Percentiles rank a stretch among this genome's conserved stretches.
phyloP scores from a whole-genome alignment of 2,888 invertebrate genomes.

The Homarus gammarus region DNA sequence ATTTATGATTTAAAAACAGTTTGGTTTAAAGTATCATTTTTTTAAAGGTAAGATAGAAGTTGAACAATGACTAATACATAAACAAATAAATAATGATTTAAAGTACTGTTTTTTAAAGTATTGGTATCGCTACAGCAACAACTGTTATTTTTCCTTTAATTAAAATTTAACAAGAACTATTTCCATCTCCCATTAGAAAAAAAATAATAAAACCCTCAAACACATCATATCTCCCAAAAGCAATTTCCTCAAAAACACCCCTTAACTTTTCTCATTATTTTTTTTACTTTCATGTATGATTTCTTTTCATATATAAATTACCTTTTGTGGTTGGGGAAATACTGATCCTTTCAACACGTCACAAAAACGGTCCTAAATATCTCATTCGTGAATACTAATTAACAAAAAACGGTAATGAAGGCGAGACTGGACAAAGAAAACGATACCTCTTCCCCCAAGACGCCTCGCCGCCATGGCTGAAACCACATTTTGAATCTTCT shows the following conservation, averaged over 20 bases:
- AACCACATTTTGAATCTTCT: not conserved
- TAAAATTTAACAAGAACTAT: too few species aligned
- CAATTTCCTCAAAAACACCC: not conserved
- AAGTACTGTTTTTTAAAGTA: too few species aligned
- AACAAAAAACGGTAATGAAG: conserved; percentile 12
- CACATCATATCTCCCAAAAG: too few species aligned
- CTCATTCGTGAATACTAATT: conserved; percentile 1
- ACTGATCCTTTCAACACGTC: not conserved
- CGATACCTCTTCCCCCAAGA: not conserved
- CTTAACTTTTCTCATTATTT: not conserved
- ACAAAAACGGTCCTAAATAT: not conserved
- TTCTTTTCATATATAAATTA: not conserved
- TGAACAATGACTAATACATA: too few species aligned
- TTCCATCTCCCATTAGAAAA: too few species aligned
- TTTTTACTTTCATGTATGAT: not conserved
- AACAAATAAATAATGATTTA: too few species aligned
- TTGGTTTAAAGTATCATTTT: too few species aligned
- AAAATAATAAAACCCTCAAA: too few species aligned
- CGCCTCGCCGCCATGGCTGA: not conserved
- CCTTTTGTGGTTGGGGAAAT: not conserved
- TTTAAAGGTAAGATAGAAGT: too few species aligned
- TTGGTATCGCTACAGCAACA: too few species aligned
- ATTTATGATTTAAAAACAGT: too few species aligned
- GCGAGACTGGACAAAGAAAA: not conserved
- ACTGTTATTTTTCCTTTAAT: too few species aligned